Base-by-base conservation (phyloP, 1,140 invertebrate species). In the Zaprionus capensis region DNA sequence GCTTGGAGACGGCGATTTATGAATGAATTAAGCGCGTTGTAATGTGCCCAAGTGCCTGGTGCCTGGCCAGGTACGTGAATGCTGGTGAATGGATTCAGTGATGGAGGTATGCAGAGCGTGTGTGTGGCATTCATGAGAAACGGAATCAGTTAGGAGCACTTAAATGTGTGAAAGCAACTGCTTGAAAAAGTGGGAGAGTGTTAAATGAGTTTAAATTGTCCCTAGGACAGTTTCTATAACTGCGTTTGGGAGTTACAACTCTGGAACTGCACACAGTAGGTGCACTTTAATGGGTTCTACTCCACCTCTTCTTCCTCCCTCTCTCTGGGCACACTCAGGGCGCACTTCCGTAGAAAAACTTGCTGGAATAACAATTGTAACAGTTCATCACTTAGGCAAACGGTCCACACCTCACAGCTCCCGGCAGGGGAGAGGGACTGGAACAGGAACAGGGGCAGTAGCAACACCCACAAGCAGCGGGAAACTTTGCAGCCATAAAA, bases 331-430 rank as follows among this genome's bases (percentile, higher is more conserved):
- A 20, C 49, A 53, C 49, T 14, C 44, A 53, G 44, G n/a, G 58
- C 22, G 15, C 20, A 62, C 24, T 46, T 31, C 2, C 24, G 41
- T 51, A 51, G 46, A 51, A 51, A 15, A 34, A 22, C 15, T 55
- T 51, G 46, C 14, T 12, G n/a, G 31, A 36, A 15, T 14, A 36
- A 53, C 49, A 20, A 59, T 34, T 49, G 24, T 14, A 34, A 7
- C 26, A 15, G 51, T 20, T 22, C 66, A 53, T 71, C 64, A 80
- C 74, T 88, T 83, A 83, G 36, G 49, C 80, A 82, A 88, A 87
- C 58, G 58, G 78, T 77, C 72, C 82, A 86, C 83, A 87, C 82
- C 82, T 87, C 56, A 62, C 58, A 36, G 67, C 67, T 76, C 49
- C 68, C 38, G 31, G 56, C 46, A 24, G 17, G 49, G 44, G 41